A percentile compares a stretch with the other conserved stretches of the same genome.
Evolutionary conservation across 1,140 invertebrate genomes (phyloP).

Genomic region (Capitella teleta): DNA sequence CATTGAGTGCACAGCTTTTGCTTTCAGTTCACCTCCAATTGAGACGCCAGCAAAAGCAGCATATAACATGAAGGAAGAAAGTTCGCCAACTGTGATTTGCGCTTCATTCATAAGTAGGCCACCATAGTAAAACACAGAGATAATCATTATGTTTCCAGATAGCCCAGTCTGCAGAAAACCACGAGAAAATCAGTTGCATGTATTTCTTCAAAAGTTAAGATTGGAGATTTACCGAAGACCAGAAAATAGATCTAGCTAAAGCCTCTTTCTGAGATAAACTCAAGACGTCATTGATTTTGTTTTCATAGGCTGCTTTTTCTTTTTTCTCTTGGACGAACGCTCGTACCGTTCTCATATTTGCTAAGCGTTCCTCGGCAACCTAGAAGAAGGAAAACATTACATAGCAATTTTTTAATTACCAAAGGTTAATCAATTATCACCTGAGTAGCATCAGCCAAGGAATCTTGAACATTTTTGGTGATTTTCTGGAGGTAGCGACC

Average conservation of each 20-base stretch:
- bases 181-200: no score
- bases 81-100: conserved; percentile 71
- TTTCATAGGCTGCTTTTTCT: conserved; percentile 61
- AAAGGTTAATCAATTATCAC: no score
- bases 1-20: no score
- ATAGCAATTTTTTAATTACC: no score
- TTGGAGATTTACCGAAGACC: conserved; percentile 65
- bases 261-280: conserved; percentile 75
- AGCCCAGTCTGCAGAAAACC: conserved; percentile 68
- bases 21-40: conserved; percentile 51
- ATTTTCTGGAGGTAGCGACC: conserved; percentile 77
- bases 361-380: conserved; percentile 79
- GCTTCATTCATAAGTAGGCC: conserved; percentile 73
- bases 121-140: conserved; percentile 87
- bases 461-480: conserved; percentile 71
- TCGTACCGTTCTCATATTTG: conserved; percentile 88
- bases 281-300: conserved; percentile 62
- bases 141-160: conserved; percentile 80
- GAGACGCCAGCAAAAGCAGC: conserved; percentile 85
- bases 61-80: conserved; percentile 84
- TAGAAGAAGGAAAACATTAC: conserved; percentile 17
- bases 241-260: conserved; percentile 75
- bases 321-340: conserved; percentile 74
- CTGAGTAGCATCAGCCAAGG: conserved; percentile 68
- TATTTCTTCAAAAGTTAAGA: no score